Evolutionary conservation across 2,888 invertebrate genomes (phyloP).

Genomic region (Brachycybe producta): DNA sequence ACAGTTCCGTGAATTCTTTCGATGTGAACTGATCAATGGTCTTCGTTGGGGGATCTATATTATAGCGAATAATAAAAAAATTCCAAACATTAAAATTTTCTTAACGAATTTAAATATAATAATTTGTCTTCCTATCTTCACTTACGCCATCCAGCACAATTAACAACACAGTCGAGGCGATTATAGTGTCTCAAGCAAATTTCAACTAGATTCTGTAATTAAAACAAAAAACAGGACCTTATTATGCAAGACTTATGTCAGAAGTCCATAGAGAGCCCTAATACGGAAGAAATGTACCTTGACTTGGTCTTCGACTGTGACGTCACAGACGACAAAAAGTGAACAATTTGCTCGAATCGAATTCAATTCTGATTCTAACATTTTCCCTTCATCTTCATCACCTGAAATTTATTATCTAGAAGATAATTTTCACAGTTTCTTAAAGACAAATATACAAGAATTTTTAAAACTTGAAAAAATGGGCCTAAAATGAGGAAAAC

Average conservation of each 20-base stretch:
- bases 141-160: constrained; percentile 17
- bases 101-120: not conserved
- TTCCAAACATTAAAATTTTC: not conserved
- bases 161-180: constrained; percentile 5
- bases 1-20: constrained; percentile 7
- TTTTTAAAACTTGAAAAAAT: too few relatives aligned
- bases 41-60: constrained; percentile 4
- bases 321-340: constrained; percentile 8
- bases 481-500: not conserved
- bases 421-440: too few relatives aligned
- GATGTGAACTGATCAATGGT: constrained; percentile 9
- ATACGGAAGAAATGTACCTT: too few relatives aligned
- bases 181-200: not conserved
- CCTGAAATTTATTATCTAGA: not conserved
- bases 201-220: not conserved
- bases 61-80: not conserved
- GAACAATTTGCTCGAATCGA: not conserved
- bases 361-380: constrained; percentile 6
- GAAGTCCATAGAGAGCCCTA: too few relatives aligned
- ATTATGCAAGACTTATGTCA: not conserved
- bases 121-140: too few relatives aligned
- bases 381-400: constrained; percentile 12
- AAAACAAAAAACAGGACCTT: not conserved
- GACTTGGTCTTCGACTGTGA: constrained; percentile 4
- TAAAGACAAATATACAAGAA: not conserved